Evolutionary conservation across 2,797 vertebrate species (phyloP), one percentile per base, ranked within the genome.

Genomic region (Tarsius wallacei): DNA sequence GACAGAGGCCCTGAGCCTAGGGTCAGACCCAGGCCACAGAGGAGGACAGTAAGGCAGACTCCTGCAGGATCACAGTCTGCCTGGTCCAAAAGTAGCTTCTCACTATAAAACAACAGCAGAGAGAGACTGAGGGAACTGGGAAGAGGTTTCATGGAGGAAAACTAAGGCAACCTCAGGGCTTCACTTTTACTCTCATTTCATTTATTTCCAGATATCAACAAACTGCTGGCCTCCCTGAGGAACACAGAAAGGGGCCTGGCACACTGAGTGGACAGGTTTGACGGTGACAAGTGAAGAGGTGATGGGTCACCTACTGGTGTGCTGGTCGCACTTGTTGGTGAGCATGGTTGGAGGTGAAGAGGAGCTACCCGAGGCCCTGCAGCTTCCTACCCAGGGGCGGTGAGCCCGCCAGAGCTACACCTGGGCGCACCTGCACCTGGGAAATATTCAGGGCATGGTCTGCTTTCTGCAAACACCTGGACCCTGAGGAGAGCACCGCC

Each of bases 11-110:
- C 66, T 4, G 12, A 26, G 73, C 78, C 64, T 0, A 5, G n/a
- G 24, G 7, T 66, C 83, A 21, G 51, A 42, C 14, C 55, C 31
- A 22, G 22, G 59, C 26, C 13, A 4, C 8, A 5, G 55, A 93
- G 87, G 33, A 87, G 36, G 55, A 89, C 13, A 2, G 24, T 31
- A 16, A 71, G 5, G 8, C 55, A 2, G n/a, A 70, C 51, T 51
- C 26, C 11, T 21, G 66, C n/a, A 2, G 10, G 33, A 7, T 47
- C 13, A 0, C n/a, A 1, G 49, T 28, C 88, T 0, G 0, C 17
- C 17, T 31, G 8, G 33, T 4, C 77, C 84, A 24, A 1, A 12
- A 3, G 19, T 19, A 11, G 64, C 77, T 33, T 90, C 53, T 33
- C 31, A 28, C 33, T 33, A 7, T 17, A 33, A 47, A 81, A 68